phyloP scores from a whole-genome alignment of 2,888 invertebrate genomes.

The Amphipoea oculea region DNA sequence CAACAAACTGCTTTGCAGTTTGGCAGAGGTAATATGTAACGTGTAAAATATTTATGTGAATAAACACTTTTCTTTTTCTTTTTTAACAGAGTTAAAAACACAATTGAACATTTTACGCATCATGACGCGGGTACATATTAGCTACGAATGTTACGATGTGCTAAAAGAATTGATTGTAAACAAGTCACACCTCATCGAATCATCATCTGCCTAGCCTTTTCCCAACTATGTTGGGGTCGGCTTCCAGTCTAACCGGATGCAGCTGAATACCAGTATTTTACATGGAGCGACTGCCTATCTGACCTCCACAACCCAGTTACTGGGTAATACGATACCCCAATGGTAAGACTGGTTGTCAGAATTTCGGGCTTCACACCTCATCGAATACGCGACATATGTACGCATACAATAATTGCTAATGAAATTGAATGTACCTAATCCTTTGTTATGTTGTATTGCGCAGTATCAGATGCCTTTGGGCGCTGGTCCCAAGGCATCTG shows the following conservation, averaged over 20 bases:
- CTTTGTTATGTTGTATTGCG: constrained; percentile 42
- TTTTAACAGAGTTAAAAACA: neutral
- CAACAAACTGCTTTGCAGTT: too few species aligned
- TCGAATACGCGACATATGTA: constrained; percentile 30
- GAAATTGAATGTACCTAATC: constrained; percentile 32
- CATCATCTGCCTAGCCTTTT: too few species aligned
- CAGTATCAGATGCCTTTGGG: constrained; percentile 36
- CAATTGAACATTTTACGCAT: constrained; percentile 2
- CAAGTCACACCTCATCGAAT: constrained; percentile 25
- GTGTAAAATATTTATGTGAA: too few species aligned
- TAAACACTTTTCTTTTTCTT: too few species aligned
- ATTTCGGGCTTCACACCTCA: constrained; percentile 11
- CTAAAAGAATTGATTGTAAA: constrained; percentile 20
- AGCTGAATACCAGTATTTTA: too few species aligned
- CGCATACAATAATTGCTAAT: constrained; percentile 41
- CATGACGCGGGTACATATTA: neutral
- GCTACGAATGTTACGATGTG: neutral
- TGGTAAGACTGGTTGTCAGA: too few species aligned
- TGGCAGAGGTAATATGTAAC: too few species aligned
- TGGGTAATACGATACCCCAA: too few species aligned
- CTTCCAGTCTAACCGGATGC: too few species aligned
- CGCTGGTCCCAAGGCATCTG: constrained; percentile 71
- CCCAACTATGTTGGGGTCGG: too few species aligned
- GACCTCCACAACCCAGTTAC: too few species aligned
- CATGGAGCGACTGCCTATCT: too few species aligned